A percentile compares a stretch with the other conserved stretches of the same genome.
Evolutionary conservation across 2,888 invertebrate genomes (phyloP).

Genomic region (Anaspis maculata): DNA sequence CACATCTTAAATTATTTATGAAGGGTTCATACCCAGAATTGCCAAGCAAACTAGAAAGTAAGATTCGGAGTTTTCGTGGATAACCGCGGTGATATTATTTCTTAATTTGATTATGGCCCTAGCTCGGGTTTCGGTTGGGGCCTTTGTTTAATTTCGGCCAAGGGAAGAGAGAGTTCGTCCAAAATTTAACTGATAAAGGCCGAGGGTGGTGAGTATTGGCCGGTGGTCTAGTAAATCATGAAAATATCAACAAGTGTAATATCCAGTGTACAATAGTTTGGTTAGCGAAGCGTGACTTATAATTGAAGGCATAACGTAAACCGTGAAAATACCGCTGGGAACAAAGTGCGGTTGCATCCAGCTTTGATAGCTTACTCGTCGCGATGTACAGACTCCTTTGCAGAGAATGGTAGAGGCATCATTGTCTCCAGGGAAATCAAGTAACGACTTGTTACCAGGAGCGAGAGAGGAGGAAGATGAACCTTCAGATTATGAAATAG

Average conservation of each 20-base stretch:
- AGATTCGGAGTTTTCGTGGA: no score
- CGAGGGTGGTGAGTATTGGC: no score
- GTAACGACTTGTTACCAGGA: slow-evolving; percentile 19
- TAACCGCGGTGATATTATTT: no score
- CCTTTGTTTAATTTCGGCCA: no score
- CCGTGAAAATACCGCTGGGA: slow-evolving; percentile 17
- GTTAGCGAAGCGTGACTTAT: slow-evolving; percentile 13
- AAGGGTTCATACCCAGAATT: no score
- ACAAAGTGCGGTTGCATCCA: slow-evolving; percentile 15
- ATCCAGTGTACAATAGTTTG: slow-evolving; percentile 15
- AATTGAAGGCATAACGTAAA: slow-evolving; percentile 17
- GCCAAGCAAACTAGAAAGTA: no score
- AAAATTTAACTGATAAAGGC: no score
- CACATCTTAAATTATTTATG: no score
- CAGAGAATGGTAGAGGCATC: slow-evolving; percentile 12
- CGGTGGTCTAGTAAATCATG: slow-evolving; percentile 14
- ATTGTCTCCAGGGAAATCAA: slow-evolving; percentile 21
- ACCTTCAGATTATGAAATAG: no score
- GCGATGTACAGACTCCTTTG: slow-evolving; percentile 15
- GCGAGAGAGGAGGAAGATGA: slow-evolving; percentile 16
- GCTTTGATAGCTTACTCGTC: slow-evolving; percentile 11
- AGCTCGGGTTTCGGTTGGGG: no score
- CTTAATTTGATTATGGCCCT: no score
- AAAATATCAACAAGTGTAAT: slow-evolving; percentile 16
- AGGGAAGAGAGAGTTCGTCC: no score